These are phyloP conservation scores for Eupithecia insigniata DNA, from an alignment of 2,888 invertebrate genomes.

Conservation along the genomic window DNA sequence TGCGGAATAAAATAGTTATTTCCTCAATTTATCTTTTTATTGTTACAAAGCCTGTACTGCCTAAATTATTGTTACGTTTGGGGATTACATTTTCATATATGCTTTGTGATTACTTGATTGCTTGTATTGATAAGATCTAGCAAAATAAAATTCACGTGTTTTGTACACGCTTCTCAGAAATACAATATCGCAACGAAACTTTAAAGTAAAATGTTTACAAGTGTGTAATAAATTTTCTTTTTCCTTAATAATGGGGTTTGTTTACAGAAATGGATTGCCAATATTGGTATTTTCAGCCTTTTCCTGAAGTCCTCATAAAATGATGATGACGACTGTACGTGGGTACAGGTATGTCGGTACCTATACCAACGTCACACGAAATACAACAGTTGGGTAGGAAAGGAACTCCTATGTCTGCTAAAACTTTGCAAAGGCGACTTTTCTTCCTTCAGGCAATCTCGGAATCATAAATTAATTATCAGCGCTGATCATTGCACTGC, in stretches of 20 bases:
- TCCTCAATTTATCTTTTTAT: constrained; percentile 24
- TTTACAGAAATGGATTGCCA: not conserved
- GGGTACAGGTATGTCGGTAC: too few relatives aligned
- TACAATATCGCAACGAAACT: not conserved
- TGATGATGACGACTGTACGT: too few relatives aligned
- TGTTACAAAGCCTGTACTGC: constrained; percentile 1
- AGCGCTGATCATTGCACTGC: too few relatives aligned
- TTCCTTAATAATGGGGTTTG: not conserved
- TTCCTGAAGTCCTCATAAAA: not conserved
- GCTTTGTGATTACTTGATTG: too few relatives aligned
- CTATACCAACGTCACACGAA: too few relatives aligned
- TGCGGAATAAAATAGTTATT: constrained; percentile 32
- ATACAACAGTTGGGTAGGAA: too few relatives aligned
- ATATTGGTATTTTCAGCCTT: not conserved
- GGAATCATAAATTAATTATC: too few relatives aligned
- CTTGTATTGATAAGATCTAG: constrained; percentile 5
- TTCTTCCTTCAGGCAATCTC: too few relatives aligned
- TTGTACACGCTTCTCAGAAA: not conserved
- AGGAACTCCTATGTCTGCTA: too few relatives aligned
- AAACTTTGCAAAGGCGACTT: too few relatives aligned
- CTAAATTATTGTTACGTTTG: not conserved
- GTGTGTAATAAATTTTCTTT: not conserved
- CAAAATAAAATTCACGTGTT: constrained; percentile 7
- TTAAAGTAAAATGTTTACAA: not conserved
- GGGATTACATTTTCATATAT: constrained; percentile 6